These are phyloP conservation scores for Budorcas taxicolor DNA, from an alignment of 2,113 vertebrate genomes.

Conservation along the genomic window DNA sequence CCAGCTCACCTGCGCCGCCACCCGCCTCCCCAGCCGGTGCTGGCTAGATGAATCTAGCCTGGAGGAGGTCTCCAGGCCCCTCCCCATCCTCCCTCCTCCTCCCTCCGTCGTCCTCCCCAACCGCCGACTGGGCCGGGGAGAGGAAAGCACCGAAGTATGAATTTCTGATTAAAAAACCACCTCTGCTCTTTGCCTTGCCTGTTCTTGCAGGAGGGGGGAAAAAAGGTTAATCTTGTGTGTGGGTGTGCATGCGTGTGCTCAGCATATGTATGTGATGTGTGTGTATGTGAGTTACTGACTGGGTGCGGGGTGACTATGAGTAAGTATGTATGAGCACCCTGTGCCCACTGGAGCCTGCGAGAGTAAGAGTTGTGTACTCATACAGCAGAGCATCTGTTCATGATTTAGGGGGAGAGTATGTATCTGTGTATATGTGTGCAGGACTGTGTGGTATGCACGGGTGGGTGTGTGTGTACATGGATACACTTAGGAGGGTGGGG, in stretches of 20 bases:
- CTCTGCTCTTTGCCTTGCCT: conserved; percentile 22
- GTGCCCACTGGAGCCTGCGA: not conserved
- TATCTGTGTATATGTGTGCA: not conserved
- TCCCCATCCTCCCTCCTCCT: not conserved
- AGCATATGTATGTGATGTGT: not conserved
- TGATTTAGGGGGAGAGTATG: not conserved
- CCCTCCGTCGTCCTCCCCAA: conserved; percentile 40
- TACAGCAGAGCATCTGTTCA: not conserved
- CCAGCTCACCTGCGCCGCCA: conserved; percentile 69
- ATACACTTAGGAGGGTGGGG: not conserved
- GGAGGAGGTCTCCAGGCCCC: conserved; percentile 49
- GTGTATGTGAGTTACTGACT: not conserved
- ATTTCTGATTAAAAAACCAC: conserved; percentile 73
- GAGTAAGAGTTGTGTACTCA: not conserved
- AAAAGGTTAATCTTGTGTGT: not conserved
- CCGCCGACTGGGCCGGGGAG: conserved; percentile 21
- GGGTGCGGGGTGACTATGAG: not conserved
- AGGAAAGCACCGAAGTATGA: conserved; percentile 72
- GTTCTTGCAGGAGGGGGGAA: conserved; percentile 21
- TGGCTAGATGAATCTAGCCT: conserved; percentile 65
- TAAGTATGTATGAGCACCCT: no score
- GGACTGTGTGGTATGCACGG: not conserved
- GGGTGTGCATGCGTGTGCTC: not conserved
- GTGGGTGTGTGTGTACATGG: not conserved
- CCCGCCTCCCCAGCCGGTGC: conserved; percentile 60